Evolutionary conservation across 2,797 vertebrate species (phyloP).

Genomic region (Malacoctenus gilli): DNA sequence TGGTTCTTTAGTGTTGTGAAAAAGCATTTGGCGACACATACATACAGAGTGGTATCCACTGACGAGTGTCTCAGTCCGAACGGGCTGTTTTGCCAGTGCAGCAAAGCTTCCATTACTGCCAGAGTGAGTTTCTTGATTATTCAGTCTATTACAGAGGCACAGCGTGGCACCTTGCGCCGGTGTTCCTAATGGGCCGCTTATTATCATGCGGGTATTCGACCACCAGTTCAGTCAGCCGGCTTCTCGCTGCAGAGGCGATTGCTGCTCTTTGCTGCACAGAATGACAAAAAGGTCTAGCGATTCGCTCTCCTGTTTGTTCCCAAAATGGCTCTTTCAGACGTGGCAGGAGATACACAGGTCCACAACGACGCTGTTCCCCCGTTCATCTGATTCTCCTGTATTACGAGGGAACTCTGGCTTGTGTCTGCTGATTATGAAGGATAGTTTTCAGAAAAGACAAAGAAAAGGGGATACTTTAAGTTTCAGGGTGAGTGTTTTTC

Average conservation of each 20-base stretch:
- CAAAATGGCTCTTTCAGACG: constrained; percentile 17
- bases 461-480: neutral
- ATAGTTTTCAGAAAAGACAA: neutral
- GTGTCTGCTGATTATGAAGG: constrained; percentile 1
- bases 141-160: constrained; percentile 50
- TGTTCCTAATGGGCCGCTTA: constrained; percentile 59
- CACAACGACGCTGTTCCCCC: neutral
- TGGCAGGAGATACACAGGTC: constrained; percentile 9
- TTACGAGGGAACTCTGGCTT: neutral
- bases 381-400: constrained; percentile 1
- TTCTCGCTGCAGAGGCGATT: constrained; percentile 36
- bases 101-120: constrained; percentile 54
- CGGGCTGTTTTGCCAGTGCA: constrained; percentile 39
- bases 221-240: constrained; percentile 36
- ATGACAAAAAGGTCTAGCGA: constrained; percentile 34
- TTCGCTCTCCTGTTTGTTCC: constrained; percentile 20
- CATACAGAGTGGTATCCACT: constrained; percentile 17
- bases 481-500: neutral
- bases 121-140: constrained; percentile 54
- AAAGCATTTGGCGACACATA: constrained; percentile 9
- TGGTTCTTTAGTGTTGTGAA: constrained; percentile 2
- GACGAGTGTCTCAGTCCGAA: constrained; percentile 33
- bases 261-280: constrained; percentile 27
- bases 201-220: constrained; percentile 49
- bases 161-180: constrained; percentile 39